Base-by-base conservation (phyloP, 2,113 vertebrate species). In the Oceanites oceanicus region DNA sequence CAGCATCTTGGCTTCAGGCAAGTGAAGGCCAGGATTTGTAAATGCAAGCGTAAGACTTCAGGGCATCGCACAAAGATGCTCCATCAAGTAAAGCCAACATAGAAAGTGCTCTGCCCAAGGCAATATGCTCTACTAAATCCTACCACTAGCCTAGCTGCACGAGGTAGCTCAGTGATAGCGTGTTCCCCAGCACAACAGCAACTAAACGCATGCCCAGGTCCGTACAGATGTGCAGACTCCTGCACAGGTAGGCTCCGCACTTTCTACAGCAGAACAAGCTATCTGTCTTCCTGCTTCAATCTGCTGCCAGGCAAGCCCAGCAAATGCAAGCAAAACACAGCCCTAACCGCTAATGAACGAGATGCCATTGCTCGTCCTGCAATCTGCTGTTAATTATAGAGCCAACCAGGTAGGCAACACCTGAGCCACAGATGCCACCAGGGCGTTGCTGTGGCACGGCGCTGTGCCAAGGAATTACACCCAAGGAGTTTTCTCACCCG, bases 141-240 rank as follows among this genome's bases (percentile, higher is more conserved):
- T 23, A 16, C 9, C 0, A 2, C 23, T 2, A 38, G 49, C 53
- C 30, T 40, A 36, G 40, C 68, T 15, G 27, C 20, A 22, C 0
- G 7, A 78, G 40, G 26, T 38, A 73, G 40, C 76, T 49, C 61
- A 34, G 72, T 0, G 0, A 18, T 2, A 49, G 50, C 6, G 0
- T 18, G 19, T 21, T 47, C 13, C 62, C 25, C 36, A 14, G 63
- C 76, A 26, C 30, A 12, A 65, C 0, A 0, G 12, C 9, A 63
- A 11, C 2, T 4, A 9, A 34, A 55, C 0, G 0, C 56, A 1
- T 4, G 4, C 16, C 8, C 7, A 15, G 62, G 15, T 40, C 23
- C 0, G 0, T 17, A 4, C 30, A 70, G 63, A 44, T 8, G 63
- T 40, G 63, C 67, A 16, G 38, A 8, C 29, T 13, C 62, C 71